A percentile compares a stretch with the other conserved stretches of the same genome.
phyloP scores from a whole-genome alignment of 1,140 invertebrate genomes.

The Achatina immaculata region DNA sequence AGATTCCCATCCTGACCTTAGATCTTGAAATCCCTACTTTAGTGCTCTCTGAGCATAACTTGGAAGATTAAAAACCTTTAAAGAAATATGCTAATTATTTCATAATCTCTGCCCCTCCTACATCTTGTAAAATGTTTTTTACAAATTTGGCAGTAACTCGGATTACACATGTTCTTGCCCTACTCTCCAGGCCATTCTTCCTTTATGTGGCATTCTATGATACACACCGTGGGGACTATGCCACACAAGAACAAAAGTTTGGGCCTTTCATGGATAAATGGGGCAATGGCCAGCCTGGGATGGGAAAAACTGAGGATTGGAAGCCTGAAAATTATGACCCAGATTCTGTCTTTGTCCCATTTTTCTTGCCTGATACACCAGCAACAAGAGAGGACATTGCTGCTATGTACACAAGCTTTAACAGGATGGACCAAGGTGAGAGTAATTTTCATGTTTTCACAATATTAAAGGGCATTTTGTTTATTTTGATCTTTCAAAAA shows the following conservation, averaged over 20 bases:
- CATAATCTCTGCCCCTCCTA: no score
- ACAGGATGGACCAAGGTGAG: slow-evolving; percentile 89
- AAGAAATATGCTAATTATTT: no score
- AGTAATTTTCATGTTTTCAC: no score
- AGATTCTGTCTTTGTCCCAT: slow-evolving; percentile 85
- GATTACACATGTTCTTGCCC: no score
- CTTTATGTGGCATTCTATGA: slow-evolving; percentile 92
- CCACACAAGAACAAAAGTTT: slow-evolving; percentile 91
- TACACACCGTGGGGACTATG: slow-evolving; percentile 90
- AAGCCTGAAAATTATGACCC: slow-evolving; percentile 86
- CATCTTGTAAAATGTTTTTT: no score
- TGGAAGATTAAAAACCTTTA: no score
- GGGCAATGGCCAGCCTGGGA: slow-evolving; percentile 80
- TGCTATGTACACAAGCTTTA: slow-evolving; percentile 91
- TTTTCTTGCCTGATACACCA: slow-evolving; percentile 88
- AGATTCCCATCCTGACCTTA: no score
- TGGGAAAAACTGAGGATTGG: slow-evolving; percentile 91
- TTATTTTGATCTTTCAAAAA: no score
- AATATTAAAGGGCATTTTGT: no score
- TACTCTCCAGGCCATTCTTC: slow-evolving; percentile 79
- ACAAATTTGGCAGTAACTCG: no score
- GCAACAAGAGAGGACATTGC: slow-evolving; percentile 85
- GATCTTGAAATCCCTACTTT: no score
- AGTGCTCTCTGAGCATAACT: no score
- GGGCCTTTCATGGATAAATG: slow-evolving; percentile 70